Base-by-base conservation (phyloP, 2,888 invertebrate genomes). In the Hirtodrosophila trivittata region DNA sequence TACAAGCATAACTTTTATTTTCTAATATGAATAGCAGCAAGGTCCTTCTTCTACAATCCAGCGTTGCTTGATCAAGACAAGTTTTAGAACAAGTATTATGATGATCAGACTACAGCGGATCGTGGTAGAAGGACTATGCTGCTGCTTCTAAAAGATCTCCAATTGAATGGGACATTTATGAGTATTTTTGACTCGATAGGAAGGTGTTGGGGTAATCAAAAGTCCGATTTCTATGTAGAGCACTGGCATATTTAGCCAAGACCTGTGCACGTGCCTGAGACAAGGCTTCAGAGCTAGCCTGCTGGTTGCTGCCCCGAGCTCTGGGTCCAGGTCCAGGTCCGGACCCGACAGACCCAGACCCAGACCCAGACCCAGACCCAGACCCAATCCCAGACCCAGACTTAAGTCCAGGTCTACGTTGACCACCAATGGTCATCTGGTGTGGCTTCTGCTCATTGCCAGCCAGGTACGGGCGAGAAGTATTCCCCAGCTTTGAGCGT, bases 1-100 rank as follows among this genome's bases (percentile, higher is more conserved):
- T 39, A 55, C 28, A 39, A 46, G 7, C 38, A 32, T 39, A 16
- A 13, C 18, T 18, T 51, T n/a, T 69, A 51, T 21, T 43, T 39
- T 10, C 0, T 1, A 32, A 21, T 7, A 3, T 12, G 8, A 26
- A 7, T 5, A 30, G 14, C 42, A 47, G 8, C 45, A 10, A 1
- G 16, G 1, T 4, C 28, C 18, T 28, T 41, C 13, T 32, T 21
- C 47, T 54, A 54, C 30, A 32, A 37, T 9, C 38, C 38, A 45
- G n/a, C 18, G 32, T 26, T 62, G 41, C 49, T 50, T 8, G 35
- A 8, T n/a, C 13, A 30, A 43, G 43, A 8, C 13, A 37, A 14
- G 3, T 1, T 3, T 9, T 7, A 25, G 25, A 25, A 0, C 0
- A 0, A n/a, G n/a, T 9, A 7, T 13, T 43, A 32, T 4, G 21